phyloP scores from a whole-genome alignment of 2,888 invertebrate species.

The Bombylius discolor region DNA sequence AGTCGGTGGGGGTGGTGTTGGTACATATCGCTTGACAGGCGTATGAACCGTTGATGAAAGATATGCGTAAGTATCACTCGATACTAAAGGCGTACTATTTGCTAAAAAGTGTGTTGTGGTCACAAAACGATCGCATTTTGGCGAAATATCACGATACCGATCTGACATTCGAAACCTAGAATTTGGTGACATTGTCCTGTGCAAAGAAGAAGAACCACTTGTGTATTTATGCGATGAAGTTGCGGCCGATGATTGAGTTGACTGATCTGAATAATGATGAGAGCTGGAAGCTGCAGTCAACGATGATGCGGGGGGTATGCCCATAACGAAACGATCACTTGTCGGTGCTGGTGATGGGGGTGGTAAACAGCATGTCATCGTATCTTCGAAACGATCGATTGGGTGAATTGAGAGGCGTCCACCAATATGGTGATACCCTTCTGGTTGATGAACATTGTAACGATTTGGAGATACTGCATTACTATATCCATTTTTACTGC shows the following conservation, averaged over 20 bases:
- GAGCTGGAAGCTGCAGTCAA: neutral
- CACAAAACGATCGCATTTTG: slow-evolving; percentile 22
- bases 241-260: neutral
- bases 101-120: slow-evolving; percentile 23
- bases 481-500: slow-evolving; percentile 2
- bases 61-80: slow-evolving; percentile 30
- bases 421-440: slow-evolving; percentile 16
- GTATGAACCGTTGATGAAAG: slow-evolving; percentile 35
- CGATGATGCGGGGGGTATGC: slow-evolving; percentile 10
- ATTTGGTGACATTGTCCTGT: slow-evolving; percentile 30
- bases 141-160: slow-evolving; percentile 27
- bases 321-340: slow-evolving; percentile 28
- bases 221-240: neutral
- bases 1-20: slow-evolving; percentile 32
- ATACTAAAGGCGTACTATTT: slow-evolving; percentile 24
- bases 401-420: slow-evolving; percentile 21
- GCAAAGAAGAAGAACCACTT: slow-evolving; percentile 12
- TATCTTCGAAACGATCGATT: slow-evolving; percentile 27
- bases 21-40: slow-evolving; percentile 35
- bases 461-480: slow-evolving; percentile 5
- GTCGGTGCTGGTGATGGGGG: slow-evolving; percentile 37
- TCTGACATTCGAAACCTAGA: slow-evolving; percentile 30
- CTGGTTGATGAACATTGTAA: slow-evolving; percentile 12
- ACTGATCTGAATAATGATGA: slow-evolving; percentile 8
- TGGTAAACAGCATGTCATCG: slow-evolving; percentile 27